phyloP scores from a whole-genome alignment of 2,888 invertebrate species.

The Acanthosepion lycidas region DNA sequence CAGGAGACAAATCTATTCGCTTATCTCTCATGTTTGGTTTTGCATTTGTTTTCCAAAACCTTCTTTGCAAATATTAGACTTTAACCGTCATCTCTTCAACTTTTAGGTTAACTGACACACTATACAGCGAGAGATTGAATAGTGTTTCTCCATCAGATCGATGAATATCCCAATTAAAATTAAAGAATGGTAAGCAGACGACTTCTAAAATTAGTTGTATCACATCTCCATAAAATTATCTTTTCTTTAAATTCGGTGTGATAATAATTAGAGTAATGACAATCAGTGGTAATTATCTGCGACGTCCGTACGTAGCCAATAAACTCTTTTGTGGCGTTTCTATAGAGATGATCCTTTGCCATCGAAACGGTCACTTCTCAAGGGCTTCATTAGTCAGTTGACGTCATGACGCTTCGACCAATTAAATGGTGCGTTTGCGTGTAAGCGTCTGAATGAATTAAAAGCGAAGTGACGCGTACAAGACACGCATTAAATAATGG shows the following conservation, averaged over 20 bases:
- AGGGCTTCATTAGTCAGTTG: neutral
- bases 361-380: neutral
- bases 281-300: neutral
- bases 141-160: no score
- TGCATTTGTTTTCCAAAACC: no score
- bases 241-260: neutral
- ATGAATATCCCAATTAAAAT: no score
- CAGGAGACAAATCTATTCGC: no score
- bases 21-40: no score
- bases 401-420: neutral
- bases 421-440: neutral
- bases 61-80: no score
- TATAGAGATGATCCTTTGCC: neutral
- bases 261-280: neutral
- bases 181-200: neutral
- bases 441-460: neutral
- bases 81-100: no score
- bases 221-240: neutral
- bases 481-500: neutral
- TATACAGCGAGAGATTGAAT: no score
- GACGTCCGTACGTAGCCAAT: neutral
- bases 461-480: neutral
- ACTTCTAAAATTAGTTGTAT: neutral
- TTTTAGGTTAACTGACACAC: no score
- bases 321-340: conserved; percentile 10